Conservation (phyloP, 1,140 invertebrate species). For the Lordiphosa stackelbergi region DNA sequence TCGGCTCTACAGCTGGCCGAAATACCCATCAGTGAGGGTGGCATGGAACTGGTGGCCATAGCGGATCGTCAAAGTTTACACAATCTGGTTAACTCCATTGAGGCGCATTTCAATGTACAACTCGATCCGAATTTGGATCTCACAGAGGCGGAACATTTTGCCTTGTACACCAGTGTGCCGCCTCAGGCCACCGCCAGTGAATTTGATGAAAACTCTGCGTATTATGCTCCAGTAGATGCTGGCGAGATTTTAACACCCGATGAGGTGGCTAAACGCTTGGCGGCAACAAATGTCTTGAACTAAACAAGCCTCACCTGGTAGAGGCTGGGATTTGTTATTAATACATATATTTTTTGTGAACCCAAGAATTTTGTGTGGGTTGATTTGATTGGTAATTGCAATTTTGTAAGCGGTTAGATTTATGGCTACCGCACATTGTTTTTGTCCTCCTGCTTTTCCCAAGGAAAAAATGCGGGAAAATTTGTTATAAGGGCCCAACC, state of each 20-base stretch:
- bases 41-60: slow-evolving; percentile 76
- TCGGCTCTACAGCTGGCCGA: slow-evolving; percentile 75
- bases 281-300: slow-evolving; percentile 48
- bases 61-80: slow-evolving; percentile 74
- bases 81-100: slow-evolving; percentile 69
- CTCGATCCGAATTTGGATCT: slow-evolving; percentile 80
- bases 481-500: neutral
- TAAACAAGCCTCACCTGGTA: neutral
- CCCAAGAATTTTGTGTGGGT: too few relatives aligned
- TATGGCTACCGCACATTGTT: too few relatives aligned
- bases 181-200: slow-evolving; percentile 90
- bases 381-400: too few relatives aligned
- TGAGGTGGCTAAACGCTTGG: slow-evolving; percentile 67
- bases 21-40: slow-evolving; percentile 72
- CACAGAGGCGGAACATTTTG: slow-evolving; percentile 91
- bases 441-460: neutral
- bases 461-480: slow-evolving; percentile 1
- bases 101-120: slow-evolving; percentile 70
- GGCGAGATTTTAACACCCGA: slow-evolving; percentile 79
- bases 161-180: slow-evolving; percentile 88
- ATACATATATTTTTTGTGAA: too few relatives aligned
- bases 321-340: too few relatives aligned
- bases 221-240: slow-evolving; percentile 89
- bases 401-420: too few relatives aligned
- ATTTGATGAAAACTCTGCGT: slow-evolving; percentile 91